Conservation (phyloP, 2,888 invertebrate genomes). For the Epinotia demarniana region DNA sequence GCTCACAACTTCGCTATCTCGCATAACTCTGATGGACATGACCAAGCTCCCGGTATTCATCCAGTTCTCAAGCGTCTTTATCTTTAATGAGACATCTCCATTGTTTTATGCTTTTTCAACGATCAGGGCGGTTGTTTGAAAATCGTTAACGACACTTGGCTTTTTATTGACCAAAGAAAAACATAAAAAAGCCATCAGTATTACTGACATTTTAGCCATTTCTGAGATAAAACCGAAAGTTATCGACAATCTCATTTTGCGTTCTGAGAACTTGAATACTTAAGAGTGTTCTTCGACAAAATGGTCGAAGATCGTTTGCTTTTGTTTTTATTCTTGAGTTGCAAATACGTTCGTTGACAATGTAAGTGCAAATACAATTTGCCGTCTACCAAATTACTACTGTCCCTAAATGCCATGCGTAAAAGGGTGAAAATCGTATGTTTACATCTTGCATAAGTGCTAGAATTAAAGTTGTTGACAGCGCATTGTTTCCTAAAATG, state of each 20-base stretch:
- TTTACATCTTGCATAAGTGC: slow-evolving; percentile 22
- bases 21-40: too few relatives aligned
- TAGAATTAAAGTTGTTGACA: slow-evolving; percentile 29
- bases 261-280: not conserved
- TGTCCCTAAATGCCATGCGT: slow-evolving; percentile 29
- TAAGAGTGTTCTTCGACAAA: not conserved
- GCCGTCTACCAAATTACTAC: not conserved
- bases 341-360: slow-evolving; percentile 15
- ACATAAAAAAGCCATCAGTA: slow-evolving; percentile 70
- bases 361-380: not conserved
- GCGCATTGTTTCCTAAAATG: slow-evolving; percentile 61
- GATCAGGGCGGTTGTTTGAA: slow-evolving; percentile 13
- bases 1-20: too few relatives aligned
- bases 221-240: slow-evolving; percentile 57
- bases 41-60: slow-evolving; percentile 11
- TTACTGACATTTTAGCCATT: slow-evolving; percentile 68
- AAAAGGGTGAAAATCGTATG: slow-evolving; percentile 49
- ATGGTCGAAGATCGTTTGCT: not conserved
- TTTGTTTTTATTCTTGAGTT: not conserved
- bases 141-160: slow-evolving; percentile 34
- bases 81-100: slow-evolving; percentile 17
- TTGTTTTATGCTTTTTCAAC: slow-evolving; percentile 29
- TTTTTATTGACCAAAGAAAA: slow-evolving; percentile 43
- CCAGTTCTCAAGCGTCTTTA: slow-evolving; percentile 1
- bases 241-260: slow-evolving; percentile 46